Conservation (phyloP, 2,113 vertebrate species). For the Myiagra hebetior region DNA sequence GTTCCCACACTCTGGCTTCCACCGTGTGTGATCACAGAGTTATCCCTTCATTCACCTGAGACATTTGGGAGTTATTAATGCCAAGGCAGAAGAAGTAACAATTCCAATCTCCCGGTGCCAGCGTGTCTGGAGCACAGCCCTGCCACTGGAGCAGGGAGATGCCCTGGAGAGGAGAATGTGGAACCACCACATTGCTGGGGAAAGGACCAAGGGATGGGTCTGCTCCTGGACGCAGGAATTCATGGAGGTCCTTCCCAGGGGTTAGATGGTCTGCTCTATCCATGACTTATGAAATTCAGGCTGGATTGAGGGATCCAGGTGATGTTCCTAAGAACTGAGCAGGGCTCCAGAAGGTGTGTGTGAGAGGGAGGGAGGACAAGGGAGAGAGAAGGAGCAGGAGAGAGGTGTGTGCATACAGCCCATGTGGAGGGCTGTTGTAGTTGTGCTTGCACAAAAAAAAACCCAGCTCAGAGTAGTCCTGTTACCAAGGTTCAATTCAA, state of each 20-base stretch:
- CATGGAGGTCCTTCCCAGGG: background rate
- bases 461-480: background rate
- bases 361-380: background rate
- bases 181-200: background rate
- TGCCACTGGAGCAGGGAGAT: background rate
- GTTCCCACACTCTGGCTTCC: background rate
- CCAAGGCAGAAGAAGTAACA: background rate
- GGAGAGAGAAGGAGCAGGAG: background rate
- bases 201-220: background rate
- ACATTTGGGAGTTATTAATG: background rate
- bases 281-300: rapidly evolving
- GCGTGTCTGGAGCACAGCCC: background rate
- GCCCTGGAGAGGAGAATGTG: background rate
- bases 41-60: background rate
- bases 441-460: background rate
- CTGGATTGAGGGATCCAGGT: background rate
- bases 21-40: background rate
- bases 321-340: background rate
- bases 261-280: background rate
- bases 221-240: background rate
- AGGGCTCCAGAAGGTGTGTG: background rate
- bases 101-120: background rate
- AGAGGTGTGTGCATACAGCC: background rate
- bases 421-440: background rate
- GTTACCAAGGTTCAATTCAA: background rate